Conservation (phyloP, 2,113 vertebrate genomes). For the Colinus virginianus region DNA sequence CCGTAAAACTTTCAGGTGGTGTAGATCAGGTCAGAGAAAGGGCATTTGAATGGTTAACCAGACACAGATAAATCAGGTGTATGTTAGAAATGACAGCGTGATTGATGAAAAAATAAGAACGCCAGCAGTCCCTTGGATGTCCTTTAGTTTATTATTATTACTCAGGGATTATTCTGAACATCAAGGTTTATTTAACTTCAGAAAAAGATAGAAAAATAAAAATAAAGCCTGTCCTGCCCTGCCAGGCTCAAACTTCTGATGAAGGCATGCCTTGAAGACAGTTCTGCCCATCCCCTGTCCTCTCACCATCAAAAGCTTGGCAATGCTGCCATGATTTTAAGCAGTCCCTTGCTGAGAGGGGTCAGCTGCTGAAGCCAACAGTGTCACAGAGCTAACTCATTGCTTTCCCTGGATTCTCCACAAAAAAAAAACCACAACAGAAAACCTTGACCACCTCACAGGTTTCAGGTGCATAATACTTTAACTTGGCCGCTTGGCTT, state of each 20-base stretch:
- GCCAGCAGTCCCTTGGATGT: constrained; percentile 20
- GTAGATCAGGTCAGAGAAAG: constrained; percentile 18
- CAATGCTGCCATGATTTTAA: not conserved
- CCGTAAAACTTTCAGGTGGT: not conserved
- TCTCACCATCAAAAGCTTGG: constrained; percentile 5
- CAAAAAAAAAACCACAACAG: not conserved
- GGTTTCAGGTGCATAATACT: not conserved
- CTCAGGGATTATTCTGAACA: constrained; percentile 30
- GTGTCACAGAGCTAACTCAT: not conserved
- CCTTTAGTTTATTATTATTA: not conserved
- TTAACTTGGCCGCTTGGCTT: not conserved
- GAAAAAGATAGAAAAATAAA: constrained; percentile 5
- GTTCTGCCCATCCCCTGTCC: not conserved
- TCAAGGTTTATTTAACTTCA: constrained; percentile 27
- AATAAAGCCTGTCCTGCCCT: not conserved
- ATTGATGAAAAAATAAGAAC: constrained; percentile 3
- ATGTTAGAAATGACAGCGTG: not conserved
- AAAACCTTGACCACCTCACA: not conserved
- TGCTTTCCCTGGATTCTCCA: constrained; percentile 16
- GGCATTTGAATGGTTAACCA: not conserved
- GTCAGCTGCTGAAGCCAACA: not conserved
- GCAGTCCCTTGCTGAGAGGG: not conserved
- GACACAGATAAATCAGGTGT: constrained; percentile 17
- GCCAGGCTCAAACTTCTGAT: not conserved
- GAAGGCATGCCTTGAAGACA: not conserved